Conservation (phyloP, 35 echinoderm and acorn worm species). For the Nesometra sesokonis region DNA sequence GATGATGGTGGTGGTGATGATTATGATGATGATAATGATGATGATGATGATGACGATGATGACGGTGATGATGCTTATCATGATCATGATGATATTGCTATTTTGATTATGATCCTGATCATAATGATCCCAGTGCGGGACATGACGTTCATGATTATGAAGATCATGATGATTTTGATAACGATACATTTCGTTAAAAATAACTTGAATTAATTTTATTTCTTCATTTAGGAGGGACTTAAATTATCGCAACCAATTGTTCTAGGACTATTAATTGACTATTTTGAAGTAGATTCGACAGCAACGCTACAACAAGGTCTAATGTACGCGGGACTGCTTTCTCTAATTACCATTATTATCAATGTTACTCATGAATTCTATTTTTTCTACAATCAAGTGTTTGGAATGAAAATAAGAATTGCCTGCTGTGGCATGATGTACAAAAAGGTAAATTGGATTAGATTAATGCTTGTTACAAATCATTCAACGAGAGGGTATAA, state of each 20-base stretch:
- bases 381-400: conserved; percentile 37
- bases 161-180: background rate
- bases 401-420: conserved; percentile 72
- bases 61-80: too few species aligned
- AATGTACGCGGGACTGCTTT: conserved; percentile 37
- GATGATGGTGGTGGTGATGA: too few species aligned
- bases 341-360: conserved; percentile 25
- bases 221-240: conserved; percentile 45
- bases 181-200: too few species aligned
- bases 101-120: background rate
- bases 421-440: conserved; percentile 62
- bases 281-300: conserved; percentile 30
- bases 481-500: background rate
- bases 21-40: too few species aligned
- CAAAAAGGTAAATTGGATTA: conserved; percentile 49
- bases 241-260: conserved; percentile 69
- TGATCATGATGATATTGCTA: too few species aligned
- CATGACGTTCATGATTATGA: background rate
- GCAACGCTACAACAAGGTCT: conserved; percentile 30
- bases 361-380: conserved; percentile 61
- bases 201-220: background rate
- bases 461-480: background rate
- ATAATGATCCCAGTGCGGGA: background rate
- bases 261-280: conserved; percentile 49
- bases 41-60: too few species aligned